Evolutionary conservation across 2,888 invertebrate species (phyloP).

Genomic region (Corbicula japonica): DNA sequence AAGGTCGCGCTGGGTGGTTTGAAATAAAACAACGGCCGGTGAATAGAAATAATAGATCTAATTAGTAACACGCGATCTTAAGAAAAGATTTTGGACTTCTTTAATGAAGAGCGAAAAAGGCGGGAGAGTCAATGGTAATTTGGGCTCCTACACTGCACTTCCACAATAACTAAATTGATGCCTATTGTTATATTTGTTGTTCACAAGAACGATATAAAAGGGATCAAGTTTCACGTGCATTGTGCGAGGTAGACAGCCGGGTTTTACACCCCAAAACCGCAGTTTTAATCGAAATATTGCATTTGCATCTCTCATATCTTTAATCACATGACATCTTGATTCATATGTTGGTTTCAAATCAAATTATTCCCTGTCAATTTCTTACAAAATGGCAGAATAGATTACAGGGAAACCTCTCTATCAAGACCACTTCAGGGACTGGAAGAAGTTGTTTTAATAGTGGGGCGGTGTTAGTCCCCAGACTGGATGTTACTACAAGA

Average conservation of each 20-base stretch:
- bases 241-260: constrained; percentile 1
- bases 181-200: not conserved
- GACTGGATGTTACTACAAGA: no score
- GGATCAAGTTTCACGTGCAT: constrained; percentile 2
- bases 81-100: constrained; percentile 9
- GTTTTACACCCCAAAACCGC: not conserved
- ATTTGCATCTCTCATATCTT: no score
- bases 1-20: constrained; percentile 33
- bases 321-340: no score
- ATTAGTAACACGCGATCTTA: constrained; percentile 27
- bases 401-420: no score
- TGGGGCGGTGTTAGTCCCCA: no score
- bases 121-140: constrained; percentile 8
- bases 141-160: not conserved
- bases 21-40: constrained; percentile 28
- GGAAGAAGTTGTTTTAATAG: no score
- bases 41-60: constrained; percentile 10
- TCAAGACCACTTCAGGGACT: no score
- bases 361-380: no score
- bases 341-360: no score
- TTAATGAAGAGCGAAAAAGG: constrained; percentile 9
- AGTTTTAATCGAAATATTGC: no score
- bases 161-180: not conserved
- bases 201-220: not conserved
- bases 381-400: no score